Evolutionary conservation across 2,888 invertebrate species (phyloP).

Genomic region (Zele albiditarsus): DNA sequence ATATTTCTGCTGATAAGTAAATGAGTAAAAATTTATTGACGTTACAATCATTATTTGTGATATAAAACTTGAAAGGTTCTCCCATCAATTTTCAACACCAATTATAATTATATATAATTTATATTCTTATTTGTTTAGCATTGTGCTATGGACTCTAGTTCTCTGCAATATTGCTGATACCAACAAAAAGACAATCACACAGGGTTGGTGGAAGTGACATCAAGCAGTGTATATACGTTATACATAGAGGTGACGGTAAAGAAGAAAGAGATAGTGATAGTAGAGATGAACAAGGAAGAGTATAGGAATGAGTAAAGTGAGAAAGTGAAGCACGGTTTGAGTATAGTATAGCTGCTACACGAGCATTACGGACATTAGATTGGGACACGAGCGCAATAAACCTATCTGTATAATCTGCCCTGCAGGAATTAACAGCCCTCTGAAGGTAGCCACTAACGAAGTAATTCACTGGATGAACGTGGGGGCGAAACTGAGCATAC

Average conservation of each 20-base stretch:
- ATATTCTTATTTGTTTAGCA: too few species aligned
- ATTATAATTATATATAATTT: too few species aligned
- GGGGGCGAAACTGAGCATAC: constrained; percentile 54
- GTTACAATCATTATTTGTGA: too few species aligned
- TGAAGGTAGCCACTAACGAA: constrained; percentile 73
- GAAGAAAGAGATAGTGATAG: constrained; percentile 16
- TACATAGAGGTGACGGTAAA: not conserved
- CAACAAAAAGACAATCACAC: constrained; percentile 8
- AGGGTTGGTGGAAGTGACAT: constrained; percentile 6
- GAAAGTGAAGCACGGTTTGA: constrained; percentile 48
- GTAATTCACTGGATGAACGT: constrained; percentile 73
- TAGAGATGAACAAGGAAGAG: constrained; percentile 20
- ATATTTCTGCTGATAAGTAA: too few species aligned
- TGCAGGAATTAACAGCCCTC: constrained; percentile 73
- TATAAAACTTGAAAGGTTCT: too few species aligned
- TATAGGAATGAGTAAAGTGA: constrained; percentile 39
- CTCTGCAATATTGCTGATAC: constrained; percentile 7
- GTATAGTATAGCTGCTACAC: constrained; percentile 60
- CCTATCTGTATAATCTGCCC: constrained; percentile 74
- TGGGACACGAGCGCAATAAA: constrained; percentile 73
- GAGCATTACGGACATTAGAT: constrained; percentile 73
- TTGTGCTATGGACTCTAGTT: too few species aligned
- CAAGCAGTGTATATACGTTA: not conserved
- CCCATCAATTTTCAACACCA: too few species aligned
- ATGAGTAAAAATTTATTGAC: too few species aligned